Evolutionary conservation across 2,113 vertebrate species (phyloP), one percentile per base, ranked within the genome.

Genomic region (Agelaius phoeniceus): DNA sequence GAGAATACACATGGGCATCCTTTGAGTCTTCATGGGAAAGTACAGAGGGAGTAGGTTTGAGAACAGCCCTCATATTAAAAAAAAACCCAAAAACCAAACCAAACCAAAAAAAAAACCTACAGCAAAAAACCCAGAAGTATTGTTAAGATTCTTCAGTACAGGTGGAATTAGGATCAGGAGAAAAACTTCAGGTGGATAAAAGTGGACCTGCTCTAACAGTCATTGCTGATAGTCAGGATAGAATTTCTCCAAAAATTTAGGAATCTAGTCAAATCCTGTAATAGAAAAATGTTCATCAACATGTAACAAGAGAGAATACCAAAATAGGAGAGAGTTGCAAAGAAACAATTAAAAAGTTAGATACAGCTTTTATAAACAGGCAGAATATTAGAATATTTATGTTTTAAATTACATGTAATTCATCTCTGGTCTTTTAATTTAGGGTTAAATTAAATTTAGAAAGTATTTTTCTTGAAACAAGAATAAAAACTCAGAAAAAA

Each of bases 371-470:
- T 51, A 30, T 17, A 48, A 67, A 20, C 2, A 49, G 23, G 4
- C 7, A 65, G 17, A 82, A 62, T 30, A 48, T 51, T 6, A 61
- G 17, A 82, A 62, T 30, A 48, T 51, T 6, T 58, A 39, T 35
- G 2, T 15, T 58, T 79, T 62, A 46, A 82, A 35, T 21, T 37
- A 12, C 3, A 37, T n/a, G 20, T 17, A 73, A 58, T 39, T n/a
- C 68, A 18, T 31, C 3, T 72, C 10, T 26, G 2, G 2, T 37
- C 7, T 48, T 43, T 72, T 57, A 33, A 41, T 44, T 24, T 15
- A 5, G 2, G 10, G 2, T 0, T 1, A 76, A 77, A 58, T 13
- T 1, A 81, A 74, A 69, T 54, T 80, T 41, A 33, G 3, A 55
- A 85, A 66, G 1, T 16, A 10, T 48, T 84, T 84, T 75, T 44